Base-by-base conservation (phyloP, 2,888 invertebrate species). In the Latrodectus hesperus region DNA sequence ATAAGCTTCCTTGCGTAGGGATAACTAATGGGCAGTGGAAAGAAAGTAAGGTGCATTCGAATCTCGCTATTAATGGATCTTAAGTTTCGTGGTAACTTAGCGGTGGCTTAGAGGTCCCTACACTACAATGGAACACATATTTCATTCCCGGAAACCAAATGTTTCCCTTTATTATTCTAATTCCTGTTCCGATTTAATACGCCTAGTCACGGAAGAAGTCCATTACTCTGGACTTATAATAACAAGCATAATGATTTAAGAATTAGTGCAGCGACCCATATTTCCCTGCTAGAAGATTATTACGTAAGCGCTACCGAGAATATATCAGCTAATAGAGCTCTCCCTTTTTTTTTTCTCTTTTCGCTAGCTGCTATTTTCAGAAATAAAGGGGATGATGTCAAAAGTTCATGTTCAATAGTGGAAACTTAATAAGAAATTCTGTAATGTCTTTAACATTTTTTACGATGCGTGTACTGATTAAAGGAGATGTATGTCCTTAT, bases 141-240 rank as follows among this genome's bases (percentile, higher is more conserved):
- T 60, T 81, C 81, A 81, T 81, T 81, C 64, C 67, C 67, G 26
- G 81, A 81, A 81, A 81, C 81, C 65, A 83, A 83, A 83, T 83
- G 75, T 71, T 83, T 76, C 75, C 60, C 68, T 83, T 83, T 83
- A 75, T 83, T 76, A 75, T 83, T 83, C 76, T 81, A 75, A 83
- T 76, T 83, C 70, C 68, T 83, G 64, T 70, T 76, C 60, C 68
- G 55, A 68, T 75, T 76, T 83, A 75, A 71, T 83, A 76, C 60
- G 70, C 52, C 51, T 64, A 70, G 83, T 83, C 83, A 83, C 83
- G 83, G 22, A 83, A 83, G 76, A 67, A 70, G 68, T 70, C 67
- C 76, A 83, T 83, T 83, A 83, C 64, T 83, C 75, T 76, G 70
- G 51, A 60, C 68, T 83, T 72, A 52, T 76, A 83, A 83, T 75